These are phyloP conservation scores for Pomatostomus ruficeps DNA, from an alignment of 2,113 vertebrate species.

Conservation along the genomic window DNA sequence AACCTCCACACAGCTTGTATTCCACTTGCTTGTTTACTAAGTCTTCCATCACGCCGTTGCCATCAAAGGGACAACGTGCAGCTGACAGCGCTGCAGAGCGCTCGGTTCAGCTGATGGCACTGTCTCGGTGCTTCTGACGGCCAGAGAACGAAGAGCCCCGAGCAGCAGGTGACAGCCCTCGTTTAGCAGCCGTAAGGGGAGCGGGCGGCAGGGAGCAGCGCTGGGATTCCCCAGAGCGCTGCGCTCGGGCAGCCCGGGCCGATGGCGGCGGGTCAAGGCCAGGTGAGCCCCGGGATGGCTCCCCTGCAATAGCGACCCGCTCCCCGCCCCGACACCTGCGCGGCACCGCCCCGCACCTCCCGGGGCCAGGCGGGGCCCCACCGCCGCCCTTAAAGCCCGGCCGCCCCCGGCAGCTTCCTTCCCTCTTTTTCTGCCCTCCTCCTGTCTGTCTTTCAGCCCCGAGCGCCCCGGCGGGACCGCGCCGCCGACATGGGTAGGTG, in stretches of 20 bases:
- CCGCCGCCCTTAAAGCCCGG: not conserved
- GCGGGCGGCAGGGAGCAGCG: not conserved
- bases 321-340: not conserved
- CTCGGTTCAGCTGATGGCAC: fast-evolving
- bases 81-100: fast-evolving
- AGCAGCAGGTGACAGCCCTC: not conserved
- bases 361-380: not conserved
- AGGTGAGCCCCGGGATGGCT: not conserved
- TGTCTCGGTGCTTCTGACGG: fast-evolving
- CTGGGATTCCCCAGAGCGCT: not conserved
- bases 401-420: fast-evolving
- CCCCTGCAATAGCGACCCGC: not conserved
- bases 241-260: not conserved
- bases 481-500: constrained; percentile 16
- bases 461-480: not conserved
- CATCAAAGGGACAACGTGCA: fast-evolving
- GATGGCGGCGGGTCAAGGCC: not conserved
- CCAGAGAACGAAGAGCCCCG: not conserved
- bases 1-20: fast-evolving
- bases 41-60: fast-evolving
- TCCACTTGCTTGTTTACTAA: fast-evolving
- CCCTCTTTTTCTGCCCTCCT: not conserved
- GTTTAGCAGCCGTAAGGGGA: fast-evolving
- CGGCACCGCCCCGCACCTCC: not conserved
- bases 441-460: not conserved